Evolutionary conservation across 2,797 vertebrate genomes (phyloP).

Genomic region (Rhinoraja longicauda): DNA sequence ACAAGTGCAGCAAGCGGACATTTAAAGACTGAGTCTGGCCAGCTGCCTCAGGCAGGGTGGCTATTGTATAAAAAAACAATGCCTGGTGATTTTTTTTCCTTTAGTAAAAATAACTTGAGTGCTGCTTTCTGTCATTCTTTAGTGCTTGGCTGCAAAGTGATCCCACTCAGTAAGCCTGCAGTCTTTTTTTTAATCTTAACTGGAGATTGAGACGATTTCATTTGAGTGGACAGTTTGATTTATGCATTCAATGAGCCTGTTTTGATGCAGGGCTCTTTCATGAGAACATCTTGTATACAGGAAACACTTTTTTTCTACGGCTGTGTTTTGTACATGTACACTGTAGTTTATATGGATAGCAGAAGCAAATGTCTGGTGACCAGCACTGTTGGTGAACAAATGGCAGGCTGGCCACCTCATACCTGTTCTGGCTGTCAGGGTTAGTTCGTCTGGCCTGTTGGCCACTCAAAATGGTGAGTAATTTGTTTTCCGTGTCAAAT

Average conservation of each 20-base stretch:
- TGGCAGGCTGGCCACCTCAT: not conserved
- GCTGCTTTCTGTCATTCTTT: constrained; percentile 38
- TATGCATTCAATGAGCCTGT: not conserved
- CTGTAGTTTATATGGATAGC: constrained; percentile 30
- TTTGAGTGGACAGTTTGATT: constrained; percentile 27
- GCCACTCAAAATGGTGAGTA: constrained; percentile 30
- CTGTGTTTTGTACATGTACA: constrained; percentile 21
- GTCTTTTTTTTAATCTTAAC: constrained; percentile 4
- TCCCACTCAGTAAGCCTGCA: constrained; percentile 15
- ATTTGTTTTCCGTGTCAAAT: constrained; percentile 19
- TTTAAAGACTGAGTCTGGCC: not conserved
- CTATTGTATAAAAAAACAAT: constrained; percentile 33
- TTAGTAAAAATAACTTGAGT: constrained; percentile 38
- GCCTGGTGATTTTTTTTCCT: constrained; percentile 27
- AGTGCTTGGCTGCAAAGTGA: constrained; percentile 33
- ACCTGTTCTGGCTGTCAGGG: constrained; percentile 16
- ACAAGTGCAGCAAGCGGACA: constrained; percentile 7
- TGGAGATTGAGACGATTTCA: constrained; percentile 7
- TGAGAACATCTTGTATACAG: constrained; percentile 26
- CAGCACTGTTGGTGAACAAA: not conserved
- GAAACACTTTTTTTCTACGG: constrained; percentile 29
- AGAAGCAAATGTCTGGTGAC: constrained; percentile 17
- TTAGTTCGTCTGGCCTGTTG: constrained; percentile 11
- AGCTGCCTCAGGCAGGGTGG: not conserved
- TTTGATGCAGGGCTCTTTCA: constrained; percentile 4